Evolutionary conservation across 2,113 vertebrate species (phyloP).

Genomic region (Hypanus sabinus): DNA sequence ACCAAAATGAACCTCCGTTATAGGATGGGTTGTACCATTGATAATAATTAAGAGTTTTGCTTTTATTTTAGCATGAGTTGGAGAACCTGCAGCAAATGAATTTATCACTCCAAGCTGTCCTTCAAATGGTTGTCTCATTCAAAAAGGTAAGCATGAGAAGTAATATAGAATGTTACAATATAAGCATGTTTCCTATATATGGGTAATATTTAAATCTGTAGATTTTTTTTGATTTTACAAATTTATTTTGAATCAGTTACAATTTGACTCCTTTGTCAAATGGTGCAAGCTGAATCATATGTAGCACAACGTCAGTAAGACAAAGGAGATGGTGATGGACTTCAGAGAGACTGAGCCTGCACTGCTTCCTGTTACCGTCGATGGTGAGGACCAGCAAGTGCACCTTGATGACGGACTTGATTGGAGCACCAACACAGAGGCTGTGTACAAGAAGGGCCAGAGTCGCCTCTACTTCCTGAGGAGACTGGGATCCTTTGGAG

Average conservation of each 20-base stretch:
- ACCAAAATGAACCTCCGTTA: not conserved
- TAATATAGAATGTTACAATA: not conserved
- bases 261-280: too few species aligned
- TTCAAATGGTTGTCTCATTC: constrained; percentile 25
- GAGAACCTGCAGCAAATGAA: constrained; percentile 31
- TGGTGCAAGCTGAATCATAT: too few species aligned
- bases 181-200: not conserved
- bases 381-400: too few species aligned
- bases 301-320: too few species aligned
- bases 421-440: too few species aligned
- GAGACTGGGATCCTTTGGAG: too few species aligned
- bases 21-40: not conserved
- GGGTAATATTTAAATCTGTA: not conserved
- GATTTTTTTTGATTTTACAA: not conserved
- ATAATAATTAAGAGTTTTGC: not conserved
- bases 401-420: too few species aligned
- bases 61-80: not conserved
- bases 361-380: too few species aligned
- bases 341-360: too few species aligned
- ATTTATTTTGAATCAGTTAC: not conserved
- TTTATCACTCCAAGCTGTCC: constrained; percentile 34
- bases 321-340: too few species aligned
- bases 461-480: too few species aligned
- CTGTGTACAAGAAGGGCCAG: too few species aligned
- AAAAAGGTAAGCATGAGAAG: constrained; percentile 27